Evolutionary conservation across 2,888 invertebrate genomes (phyloP), one percentile per base, ranked within the genome.

Genomic region (Siphonodentalium dalli): DNA sequence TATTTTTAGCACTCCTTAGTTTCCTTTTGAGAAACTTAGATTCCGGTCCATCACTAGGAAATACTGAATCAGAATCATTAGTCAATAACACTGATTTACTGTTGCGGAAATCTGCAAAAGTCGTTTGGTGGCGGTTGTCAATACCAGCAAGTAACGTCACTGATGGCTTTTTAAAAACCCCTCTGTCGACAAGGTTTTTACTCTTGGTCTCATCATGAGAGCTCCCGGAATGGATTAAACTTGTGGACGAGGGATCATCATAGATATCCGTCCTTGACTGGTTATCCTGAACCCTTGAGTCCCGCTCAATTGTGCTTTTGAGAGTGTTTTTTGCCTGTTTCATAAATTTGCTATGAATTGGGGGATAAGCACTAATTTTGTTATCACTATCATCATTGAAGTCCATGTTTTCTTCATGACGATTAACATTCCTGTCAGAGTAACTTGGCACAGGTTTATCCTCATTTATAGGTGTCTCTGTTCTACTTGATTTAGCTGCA

Each of bases 241-340:
- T 29, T 43, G 29, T 29, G 18, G 33, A 15, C 20, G 7, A 44
- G 35, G 3, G 11, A 34, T 29, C 9, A 18, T 9, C 11, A 26
- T 27, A 13, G 9, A 13, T 29, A 9, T 11, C 9, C 13, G 9
- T 9, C 13, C 31, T 29, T 9, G 9, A 38, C 20, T 18, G 42
- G 26, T 7, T 23, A 11, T 23, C 24, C 37, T 13, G 28, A 7
- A 37, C 26, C 44, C 6, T 42, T 28, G 15, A 20, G 31, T 44
- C 27, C n/a, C 27, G 20, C 20, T 20, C 38, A 21, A 63, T 68
- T 42, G 67, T 71, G 45, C 62, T 66, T 54, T 68, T 71, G 1
- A 68, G 66, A 37, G 69, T 65, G 57, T 71, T 69, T 54, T 67
- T 69, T 9, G 69, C 68, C 50, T 72, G 73, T 59, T 75, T 75